Percentiles rank a stretch among this genome's conserved stretches.
Conservation (phyloP, 2,113 vertebrate species). For the Oreocharis arfaki region DNA sequence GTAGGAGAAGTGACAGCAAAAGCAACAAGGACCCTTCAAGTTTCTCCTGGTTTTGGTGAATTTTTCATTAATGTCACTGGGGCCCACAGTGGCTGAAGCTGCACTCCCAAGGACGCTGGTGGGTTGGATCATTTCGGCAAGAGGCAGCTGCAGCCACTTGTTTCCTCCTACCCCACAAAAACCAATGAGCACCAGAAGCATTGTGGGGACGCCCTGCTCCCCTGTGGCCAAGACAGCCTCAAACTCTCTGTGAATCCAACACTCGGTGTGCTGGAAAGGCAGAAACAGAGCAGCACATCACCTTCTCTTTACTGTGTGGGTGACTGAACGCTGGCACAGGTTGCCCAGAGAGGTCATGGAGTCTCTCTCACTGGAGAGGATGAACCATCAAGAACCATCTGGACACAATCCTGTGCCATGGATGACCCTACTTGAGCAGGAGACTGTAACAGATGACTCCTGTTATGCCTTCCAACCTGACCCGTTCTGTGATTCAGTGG, state of each 20-base stretch:
- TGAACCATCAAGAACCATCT: not conserved
- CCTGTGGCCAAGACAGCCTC: not conserved
- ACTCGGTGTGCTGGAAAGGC: not conserved
- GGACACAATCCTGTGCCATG: not conserved
- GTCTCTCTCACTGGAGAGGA: not conserved
- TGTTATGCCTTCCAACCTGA: not conserved
- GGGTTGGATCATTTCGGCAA: not conserved
- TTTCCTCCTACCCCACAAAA: not conserved
- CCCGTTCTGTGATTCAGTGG: no score
- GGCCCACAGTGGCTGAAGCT: not conserved
- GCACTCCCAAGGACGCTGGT: fast-evolving
- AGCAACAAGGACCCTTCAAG: not conserved
- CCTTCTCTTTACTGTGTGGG: not conserved
- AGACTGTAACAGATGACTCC: not conserved
- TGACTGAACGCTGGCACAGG: not conserved
- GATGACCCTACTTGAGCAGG: not conserved
- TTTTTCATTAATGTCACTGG: not conserved
- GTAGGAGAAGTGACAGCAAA: not conserved
- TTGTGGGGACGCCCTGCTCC: fast-evolving
- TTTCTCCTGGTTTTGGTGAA: not conserved
- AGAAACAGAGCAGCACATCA: not conserved
- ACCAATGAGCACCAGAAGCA: not conserved
- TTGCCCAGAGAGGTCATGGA: not conserved
- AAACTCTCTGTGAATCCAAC: not conserved
- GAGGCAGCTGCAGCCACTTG: fast-evolving